Evolutionary conservation across 2,113 vertebrate species (phyloP).

Genomic region (Archocentrus centrarchus): DNA sequence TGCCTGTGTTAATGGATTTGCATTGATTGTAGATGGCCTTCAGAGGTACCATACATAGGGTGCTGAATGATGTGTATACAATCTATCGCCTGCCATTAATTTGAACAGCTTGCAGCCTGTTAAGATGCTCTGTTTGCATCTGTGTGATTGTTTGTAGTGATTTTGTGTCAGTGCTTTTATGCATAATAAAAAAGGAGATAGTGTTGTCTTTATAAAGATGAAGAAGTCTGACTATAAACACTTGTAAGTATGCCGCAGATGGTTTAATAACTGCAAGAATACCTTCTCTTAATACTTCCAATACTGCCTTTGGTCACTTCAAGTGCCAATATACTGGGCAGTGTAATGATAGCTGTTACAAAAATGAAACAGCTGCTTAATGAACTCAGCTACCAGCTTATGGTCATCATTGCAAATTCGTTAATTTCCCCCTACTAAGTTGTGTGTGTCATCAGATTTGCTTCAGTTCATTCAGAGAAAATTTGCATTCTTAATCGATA

Average conservation of each 20-base stretch:
- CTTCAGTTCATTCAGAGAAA: conserved; percentile 60
- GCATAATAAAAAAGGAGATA: conserved; percentile 25
- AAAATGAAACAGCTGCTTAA: conserved; percentile 67
- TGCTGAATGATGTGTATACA: conserved; percentile 55
- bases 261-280: conserved; percentile 25
- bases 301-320: conserved; percentile 53
- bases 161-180: conserved; percentile 8
- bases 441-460: conserved; percentile 60
- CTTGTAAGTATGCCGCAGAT: background rate
- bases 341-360: conserved; percentile 63
- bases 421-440: conserved; percentile 47
- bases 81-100: conserved; percentile 58
- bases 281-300: conserved; percentile 36
- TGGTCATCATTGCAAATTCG: conserved; percentile 45
- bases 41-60: conserved; percentile 43
- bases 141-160: conserved; percentile 36
- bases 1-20: conserved; percentile 65
- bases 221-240: conserved; percentile 29
- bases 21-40: conserved; percentile 71
- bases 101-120: conserved; percentile 35
- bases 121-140: conserved; percentile 45
- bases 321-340: conserved; percentile 50
- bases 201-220: conserved; percentile 28
- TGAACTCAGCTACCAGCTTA: conserved; percentile 65
- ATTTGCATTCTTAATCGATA: conserved; percentile 69